Conservation (phyloP, 2,797 vertebrate genomes). For the Enteromius radiatus region DNA sequence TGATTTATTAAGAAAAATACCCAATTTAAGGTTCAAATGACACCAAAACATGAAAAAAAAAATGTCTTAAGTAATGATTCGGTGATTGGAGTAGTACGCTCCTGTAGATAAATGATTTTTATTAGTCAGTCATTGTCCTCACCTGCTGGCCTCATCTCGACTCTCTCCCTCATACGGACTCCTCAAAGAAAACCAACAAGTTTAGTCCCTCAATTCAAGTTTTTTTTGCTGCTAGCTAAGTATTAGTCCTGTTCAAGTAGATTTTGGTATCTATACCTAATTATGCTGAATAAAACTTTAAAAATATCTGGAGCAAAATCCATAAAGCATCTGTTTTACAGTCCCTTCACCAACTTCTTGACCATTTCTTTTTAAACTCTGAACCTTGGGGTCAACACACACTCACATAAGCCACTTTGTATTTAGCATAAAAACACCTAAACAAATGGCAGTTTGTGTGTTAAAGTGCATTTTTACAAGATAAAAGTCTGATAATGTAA, state of each 20-base stretch:
- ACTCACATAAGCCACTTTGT: background rate
- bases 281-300: background rate
- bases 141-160: constrained; percentile 70
- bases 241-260: constrained; percentile 14
- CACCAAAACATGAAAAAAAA: background rate
- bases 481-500: background rate
- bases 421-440: background rate
- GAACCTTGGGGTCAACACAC: constrained; percentile 38
- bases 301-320: constrained; percentile 33
- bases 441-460: background rate
- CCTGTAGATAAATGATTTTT: constrained; percentile 28
- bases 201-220: constrained; percentile 62
- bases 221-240: constrained; percentile 36
- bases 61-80: constrained; percentile 2
- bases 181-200: constrained; percentile 71
- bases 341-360: constrained; percentile 57
- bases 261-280: background rate
- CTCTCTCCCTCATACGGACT: constrained; percentile 69
- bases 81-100: constrained; percentile 6
- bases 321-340: constrained; percentile 42
- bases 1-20: background rate
- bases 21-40: background rate
- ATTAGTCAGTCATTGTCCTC: constrained; percentile 61
- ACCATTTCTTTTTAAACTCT: constrained; percentile 27
- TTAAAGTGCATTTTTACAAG: background rate